Conservation (phyloP, 30 jellyfish, hydroid and myxozoan species). For the Cassiopea andromeda region DNA sequence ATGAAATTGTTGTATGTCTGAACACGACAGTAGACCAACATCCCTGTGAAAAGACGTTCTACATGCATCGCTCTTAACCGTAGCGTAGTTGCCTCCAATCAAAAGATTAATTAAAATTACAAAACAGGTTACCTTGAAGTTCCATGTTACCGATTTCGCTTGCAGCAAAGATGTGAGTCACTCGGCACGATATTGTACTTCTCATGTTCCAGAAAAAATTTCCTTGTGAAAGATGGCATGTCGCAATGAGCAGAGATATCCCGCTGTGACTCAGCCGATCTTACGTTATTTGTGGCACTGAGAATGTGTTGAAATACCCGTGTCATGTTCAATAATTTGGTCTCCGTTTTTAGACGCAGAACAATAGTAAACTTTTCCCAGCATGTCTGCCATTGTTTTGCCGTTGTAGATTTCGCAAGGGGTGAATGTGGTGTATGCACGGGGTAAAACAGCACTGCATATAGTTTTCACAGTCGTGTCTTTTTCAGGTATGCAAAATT, state of each 20-base stretch:
- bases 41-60: too few relatives aligned
- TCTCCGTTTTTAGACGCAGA: background rate
- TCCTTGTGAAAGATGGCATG: background rate
- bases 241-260: constrained; percentile 11
- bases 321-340: background rate
- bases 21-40: too few relatives aligned
- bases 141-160: background rate
- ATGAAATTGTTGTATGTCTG: too few relatives aligned
- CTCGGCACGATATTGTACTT: background rate
- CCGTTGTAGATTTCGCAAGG: too few relatives aligned
- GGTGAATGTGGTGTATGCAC: too few relatives aligned
- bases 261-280: constrained; percentile 20
- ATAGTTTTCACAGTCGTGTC: too few relatives aligned
- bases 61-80: too few relatives aligned
- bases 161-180: background rate
- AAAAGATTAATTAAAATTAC: background rate
- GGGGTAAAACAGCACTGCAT: too few relatives aligned
- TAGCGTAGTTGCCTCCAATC: too few relatives aligned
- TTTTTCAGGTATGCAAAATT: too few relatives aligned
- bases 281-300: constrained; percentile 1
- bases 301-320: background rate
- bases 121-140: constrained; percentile 16
- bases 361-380: background rate
- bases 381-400: too few relatives aligned
- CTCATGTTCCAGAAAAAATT: background rate